phyloP scores from a whole-genome alignment of 2,113 vertebrate genomes.

The Condylura cristata region DNA sequence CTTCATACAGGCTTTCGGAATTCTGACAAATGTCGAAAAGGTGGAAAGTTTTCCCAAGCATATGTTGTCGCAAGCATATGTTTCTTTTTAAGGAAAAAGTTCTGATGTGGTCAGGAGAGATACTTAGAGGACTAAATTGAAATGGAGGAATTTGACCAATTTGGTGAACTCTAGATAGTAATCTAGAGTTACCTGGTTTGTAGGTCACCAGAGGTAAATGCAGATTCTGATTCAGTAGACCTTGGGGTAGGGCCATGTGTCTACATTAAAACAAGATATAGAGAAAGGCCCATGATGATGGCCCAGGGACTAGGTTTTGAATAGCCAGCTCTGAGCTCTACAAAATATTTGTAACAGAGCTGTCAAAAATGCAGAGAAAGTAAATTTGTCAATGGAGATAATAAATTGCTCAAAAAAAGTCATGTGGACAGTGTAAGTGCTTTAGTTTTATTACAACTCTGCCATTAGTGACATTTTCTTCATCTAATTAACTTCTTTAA shows the following conservation, averaged over 20 bases:
- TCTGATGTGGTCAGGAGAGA: not conserved
- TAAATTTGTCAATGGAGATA: not conserved
- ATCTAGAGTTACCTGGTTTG: not conserved
- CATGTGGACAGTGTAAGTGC: not conserved
- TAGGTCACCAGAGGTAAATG: not conserved
- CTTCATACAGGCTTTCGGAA: slow-evolving; percentile 3
- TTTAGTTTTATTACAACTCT: not conserved
- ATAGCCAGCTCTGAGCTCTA: not conserved
- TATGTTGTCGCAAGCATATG: not conserved
- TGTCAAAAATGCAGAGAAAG: not conserved
- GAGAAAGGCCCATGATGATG: not conserved
- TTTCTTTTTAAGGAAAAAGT: not conserved
- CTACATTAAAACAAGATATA: not conserved
- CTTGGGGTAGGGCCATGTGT: not conserved
- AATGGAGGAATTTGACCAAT: not conserved
- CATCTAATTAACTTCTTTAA: not conserved
- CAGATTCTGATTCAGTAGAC: not conserved
- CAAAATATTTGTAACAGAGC: not conserved
- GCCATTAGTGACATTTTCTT: not conserved
- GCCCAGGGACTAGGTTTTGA: not conserved
- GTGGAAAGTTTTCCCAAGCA: not conserved
- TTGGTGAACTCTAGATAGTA: not conserved
- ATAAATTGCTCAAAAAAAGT: not conserved
- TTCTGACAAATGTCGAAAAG: not conserved
- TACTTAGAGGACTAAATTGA: not conserved